Percentiles rank a stretch among this genome's conserved stretches.
Evolutionary conservation across 2,113 vertebrate species (phyloP).

Genomic region (Muntiacus muntjak): DNA sequence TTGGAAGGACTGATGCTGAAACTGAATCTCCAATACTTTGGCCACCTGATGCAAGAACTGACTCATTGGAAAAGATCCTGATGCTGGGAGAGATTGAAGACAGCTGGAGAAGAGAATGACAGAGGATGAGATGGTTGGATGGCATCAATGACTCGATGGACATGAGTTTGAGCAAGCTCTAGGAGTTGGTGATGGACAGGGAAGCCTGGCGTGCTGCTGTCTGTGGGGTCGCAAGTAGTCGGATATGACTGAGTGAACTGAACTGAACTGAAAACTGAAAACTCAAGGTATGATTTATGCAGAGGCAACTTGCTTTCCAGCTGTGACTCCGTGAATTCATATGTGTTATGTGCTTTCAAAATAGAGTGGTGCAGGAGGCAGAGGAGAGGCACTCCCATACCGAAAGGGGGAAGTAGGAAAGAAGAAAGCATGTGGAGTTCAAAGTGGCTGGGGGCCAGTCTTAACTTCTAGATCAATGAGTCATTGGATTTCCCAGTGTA

Average conservation of each 20-base stretch:
- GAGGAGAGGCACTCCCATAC: no score
- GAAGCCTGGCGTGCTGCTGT: not conserved
- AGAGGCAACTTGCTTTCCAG: not conserved
- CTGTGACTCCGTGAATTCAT: not conserved
- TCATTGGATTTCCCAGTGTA: not conserved
- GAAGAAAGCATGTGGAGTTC: not conserved
- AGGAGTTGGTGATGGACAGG: no score
- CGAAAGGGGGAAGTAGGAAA: not conserved
- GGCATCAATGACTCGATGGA: no score
- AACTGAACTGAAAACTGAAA: not conserved
- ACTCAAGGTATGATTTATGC: not conserved
- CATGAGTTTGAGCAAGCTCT: no score
- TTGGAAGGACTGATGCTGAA: not conserved
- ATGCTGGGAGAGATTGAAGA: not conserved
- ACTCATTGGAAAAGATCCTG: not conserved
- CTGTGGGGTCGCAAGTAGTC: not conserved
- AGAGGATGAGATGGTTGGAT: no score
- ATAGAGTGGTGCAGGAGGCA: not conserved
- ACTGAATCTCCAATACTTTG: not conserved
- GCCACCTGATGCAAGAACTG: not conserved
- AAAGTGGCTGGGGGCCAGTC: not conserved
- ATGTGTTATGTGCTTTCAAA: not conserved
- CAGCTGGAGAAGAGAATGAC: not conserved
- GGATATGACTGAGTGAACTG: not conserved
- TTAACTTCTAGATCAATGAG: not conserved